Evolutionary conservation across 2,888 invertebrate genomes (phyloP).

Genomic region (Pristionchus maxplancki): DNA sequence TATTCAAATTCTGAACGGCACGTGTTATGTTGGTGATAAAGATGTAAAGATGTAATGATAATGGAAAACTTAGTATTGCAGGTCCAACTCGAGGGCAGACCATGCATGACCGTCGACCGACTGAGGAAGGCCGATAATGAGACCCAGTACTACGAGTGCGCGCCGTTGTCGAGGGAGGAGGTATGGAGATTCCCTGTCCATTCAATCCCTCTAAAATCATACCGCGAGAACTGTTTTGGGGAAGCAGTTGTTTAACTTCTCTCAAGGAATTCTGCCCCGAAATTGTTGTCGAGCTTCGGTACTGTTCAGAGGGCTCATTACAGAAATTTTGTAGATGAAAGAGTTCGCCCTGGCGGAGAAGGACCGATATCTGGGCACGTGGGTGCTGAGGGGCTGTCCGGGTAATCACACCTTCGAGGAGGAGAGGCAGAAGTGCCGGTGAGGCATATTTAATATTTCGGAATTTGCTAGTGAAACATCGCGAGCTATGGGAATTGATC

Average conservation of each 20-base stretch:
- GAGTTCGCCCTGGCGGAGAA: conserved; percentile 63
- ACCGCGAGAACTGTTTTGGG: no score
- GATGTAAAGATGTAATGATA: neutral
- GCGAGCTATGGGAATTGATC: no score
- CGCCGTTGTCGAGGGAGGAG: conserved; percentile 73
- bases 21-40: no score
- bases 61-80: no score
- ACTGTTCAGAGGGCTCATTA: neutral
- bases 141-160: conserved; percentile 70
- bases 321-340: conserved; percentile 51
- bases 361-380: conserved; percentile 71
- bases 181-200: conserved; percentile 37
- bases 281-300: no score
- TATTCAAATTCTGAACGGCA: neutral
- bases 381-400: conserved; percentile 72
- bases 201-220: neutral
- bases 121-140: conserved; percentile 64
- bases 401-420: conserved; percentile 71
- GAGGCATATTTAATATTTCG: neutral
- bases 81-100: conserved; percentile 34
- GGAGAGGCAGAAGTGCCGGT: conserved; percentile 58
- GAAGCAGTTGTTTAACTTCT: no score
- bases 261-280: no score
- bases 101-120: conserved; percentile 51
- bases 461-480: neutral